Conservation (phyloP, 2,888 invertebrate genomes). For the Melipona beecheii region DNA sequence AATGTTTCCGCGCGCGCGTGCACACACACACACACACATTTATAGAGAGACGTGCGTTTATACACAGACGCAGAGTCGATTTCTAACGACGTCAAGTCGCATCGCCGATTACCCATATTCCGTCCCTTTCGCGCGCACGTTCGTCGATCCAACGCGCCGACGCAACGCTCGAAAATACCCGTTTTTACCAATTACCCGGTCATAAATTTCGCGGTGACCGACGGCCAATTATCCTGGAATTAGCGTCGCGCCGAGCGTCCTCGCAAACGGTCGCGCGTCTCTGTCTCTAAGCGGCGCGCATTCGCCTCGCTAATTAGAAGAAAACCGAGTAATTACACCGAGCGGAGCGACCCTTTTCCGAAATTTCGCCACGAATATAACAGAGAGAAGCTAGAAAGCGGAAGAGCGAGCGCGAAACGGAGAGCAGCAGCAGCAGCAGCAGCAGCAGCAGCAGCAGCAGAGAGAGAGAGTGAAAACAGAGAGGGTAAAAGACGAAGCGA, state of each 20-base stretch:
- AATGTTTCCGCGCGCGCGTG: constrained; percentile 63
- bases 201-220: constrained; percentile 73
- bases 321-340: constrained; percentile 55
- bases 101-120: constrained; percentile 55
- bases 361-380: constrained; percentile 33
- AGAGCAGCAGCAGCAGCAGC: not conserved
- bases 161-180: constrained; percentile 63
- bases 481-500: not conserved
- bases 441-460: not conserved
- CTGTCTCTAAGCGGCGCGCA: constrained; percentile 51
- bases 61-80: constrained; percentile 59
- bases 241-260: constrained; percentile 62
- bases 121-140: not conserved
- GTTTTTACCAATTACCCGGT: constrained; percentile 76
- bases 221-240: constrained; percentile 76
- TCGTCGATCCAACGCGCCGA: not conserved
- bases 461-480: not conserved
- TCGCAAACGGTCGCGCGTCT: constrained; percentile 51
- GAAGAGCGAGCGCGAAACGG: not conserved
- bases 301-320: constrained; percentile 59
- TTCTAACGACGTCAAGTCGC: constrained; percentile 74
- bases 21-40: not conserved
- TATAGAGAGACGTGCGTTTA: no score
- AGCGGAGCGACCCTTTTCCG: constrained; percentile 26
- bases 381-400: not conserved